Evolutionary conservation across 2,888 invertebrate genomes (phyloP), one percentile per base, ranked within the genome.

Genomic region (Pristionchus maxplancki): DNA sequence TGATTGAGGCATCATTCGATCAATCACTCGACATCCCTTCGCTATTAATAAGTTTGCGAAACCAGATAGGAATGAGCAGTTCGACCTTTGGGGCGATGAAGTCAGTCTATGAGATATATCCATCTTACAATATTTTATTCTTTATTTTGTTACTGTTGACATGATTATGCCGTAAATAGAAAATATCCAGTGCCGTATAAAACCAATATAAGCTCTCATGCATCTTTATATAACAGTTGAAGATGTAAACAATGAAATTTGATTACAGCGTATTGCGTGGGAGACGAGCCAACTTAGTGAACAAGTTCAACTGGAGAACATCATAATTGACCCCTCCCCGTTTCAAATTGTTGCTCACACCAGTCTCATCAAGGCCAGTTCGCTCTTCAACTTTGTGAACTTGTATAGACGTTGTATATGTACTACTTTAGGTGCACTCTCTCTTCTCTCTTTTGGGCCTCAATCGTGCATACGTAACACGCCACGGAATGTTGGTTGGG

Each of bases 381-480:
- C 37, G 11, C 15, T 34, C 28, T 37, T 31, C 37, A 15, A 31
- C 48, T 48, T 48, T 48, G 6, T 17, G 58, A 58, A n/a, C 17
- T 5, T 13, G n/a, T 13, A 17, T 24, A n/a, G 58, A 58, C 58
- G n/a, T n/a, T 58, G 58, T 58, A n/a, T n/a, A n/a, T n/a, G n/a
- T n/a, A 6, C 8, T 24, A 13, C 58, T 58, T 17, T 88, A 96
- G 95, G 97, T 98, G 9, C 98, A 99, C 95, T 98, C 98, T 1
- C 96, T 99, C 82, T 99, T 99, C 95, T 98, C 98, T 31, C 97
- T 99, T 96, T 96, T 99, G 90, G 98, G 98, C 20, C 97, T 99
- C 31, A 98, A 98, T 95, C 97, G 97, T 93, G 98, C 98, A 0
- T 99, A 98, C 95, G 98, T 99, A 28, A 99, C 99, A 0, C 97